Evolutionary conservation across 2,113 vertebrate species (phyloP).

Genomic region (Ornithorhynchus anatinus): DNA sequence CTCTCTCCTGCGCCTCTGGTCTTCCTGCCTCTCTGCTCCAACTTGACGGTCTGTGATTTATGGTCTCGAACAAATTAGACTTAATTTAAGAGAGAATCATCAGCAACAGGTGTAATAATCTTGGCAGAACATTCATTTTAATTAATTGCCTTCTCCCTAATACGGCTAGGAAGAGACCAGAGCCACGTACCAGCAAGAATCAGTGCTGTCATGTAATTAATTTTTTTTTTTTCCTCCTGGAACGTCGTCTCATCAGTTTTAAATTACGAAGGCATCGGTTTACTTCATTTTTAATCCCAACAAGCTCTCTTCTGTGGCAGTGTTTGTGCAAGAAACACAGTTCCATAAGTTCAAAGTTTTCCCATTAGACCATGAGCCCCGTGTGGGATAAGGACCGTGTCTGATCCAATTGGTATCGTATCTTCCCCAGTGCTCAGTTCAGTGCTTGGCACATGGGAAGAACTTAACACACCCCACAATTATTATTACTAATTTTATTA

Average conservation of each 20-base stretch:
- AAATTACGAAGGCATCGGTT: slow-evolving; percentile 17
- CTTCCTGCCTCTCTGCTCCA: slow-evolving; percentile 3
- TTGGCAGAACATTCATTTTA: slow-evolving; percentile 45
- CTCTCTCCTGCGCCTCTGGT: not conserved
- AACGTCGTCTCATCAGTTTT: slow-evolving; percentile 24
- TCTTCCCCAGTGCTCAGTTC: too few relatives aligned
- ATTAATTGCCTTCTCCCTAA: slow-evolving; percentile 47
- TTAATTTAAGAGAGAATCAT: slow-evolving; percentile 52
- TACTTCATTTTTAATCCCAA: slow-evolving; percentile 36
- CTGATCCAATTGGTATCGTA: too few relatives aligned
- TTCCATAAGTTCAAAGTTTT: too few relatives aligned
- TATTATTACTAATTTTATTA: too few relatives aligned
- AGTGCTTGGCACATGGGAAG: too few relatives aligned
- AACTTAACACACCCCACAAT: too few relatives aligned
- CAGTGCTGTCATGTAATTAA: slow-evolving; percentile 2
- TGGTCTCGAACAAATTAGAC: slow-evolving; percentile 45
- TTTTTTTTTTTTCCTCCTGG: slow-evolving; percentile 3
- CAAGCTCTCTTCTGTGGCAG: slow-evolving; percentile 7
- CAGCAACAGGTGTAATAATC: slow-evolving; percentile 41
- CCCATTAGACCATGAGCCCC: too few relatives aligned
- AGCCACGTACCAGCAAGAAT: slow-evolving; percentile 31
- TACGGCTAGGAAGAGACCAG: slow-evolving; percentile 23
- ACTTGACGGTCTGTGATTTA: slow-evolving; percentile 9
- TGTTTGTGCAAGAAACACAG: slow-evolving; percentile 20
- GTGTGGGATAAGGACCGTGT: too few relatives aligned